Evolutionary conservation across 92 coral and sea anemone genomes (phyloP).

Genomic region (Zoanthus solanderi): DNA sequence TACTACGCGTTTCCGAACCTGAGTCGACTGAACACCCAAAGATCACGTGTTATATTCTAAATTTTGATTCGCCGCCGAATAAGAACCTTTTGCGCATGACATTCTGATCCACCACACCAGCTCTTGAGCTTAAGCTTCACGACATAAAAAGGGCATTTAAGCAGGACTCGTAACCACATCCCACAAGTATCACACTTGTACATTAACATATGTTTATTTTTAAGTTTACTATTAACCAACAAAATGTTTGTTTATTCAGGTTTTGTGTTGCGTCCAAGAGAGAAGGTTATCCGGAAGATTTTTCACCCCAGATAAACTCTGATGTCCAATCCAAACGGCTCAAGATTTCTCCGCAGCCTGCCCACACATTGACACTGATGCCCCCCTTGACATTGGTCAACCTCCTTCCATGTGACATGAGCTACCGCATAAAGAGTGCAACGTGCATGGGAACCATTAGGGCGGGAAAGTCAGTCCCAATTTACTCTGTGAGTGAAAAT

Average conservation of each 20-base stretch:
- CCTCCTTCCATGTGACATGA: conserved; percentile 91
- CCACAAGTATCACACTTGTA: no score
- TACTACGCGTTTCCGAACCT: no score
- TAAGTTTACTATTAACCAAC: neutral
- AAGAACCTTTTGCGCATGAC: no score
- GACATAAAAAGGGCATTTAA: no score
- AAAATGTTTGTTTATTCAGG: conserved; percentile 36
- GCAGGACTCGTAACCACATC: no score
- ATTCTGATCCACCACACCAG: no score
- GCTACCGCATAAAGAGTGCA: conserved; percentile 75
- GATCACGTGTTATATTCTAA: no score
- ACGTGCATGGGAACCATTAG: conserved; percentile 84
- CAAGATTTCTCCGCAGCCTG: conserved; percentile 75
- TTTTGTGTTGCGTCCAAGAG: conserved; percentile 91
- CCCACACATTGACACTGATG: conserved; percentile 91
- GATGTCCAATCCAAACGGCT: conserved; percentile 52
- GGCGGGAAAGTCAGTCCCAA: conserved; percentile 88
- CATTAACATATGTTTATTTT: no score
- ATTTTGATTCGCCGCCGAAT: no score
- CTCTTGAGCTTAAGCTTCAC: no score
- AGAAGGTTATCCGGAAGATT: conserved; percentile 94
- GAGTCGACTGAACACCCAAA: no score
- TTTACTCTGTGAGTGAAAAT: conserved; percentile 80
- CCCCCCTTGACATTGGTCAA: conserved; percentile 92
- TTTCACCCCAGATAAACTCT: conserved; percentile 46